Evolutionary conservation across 2,797 vertebrate genomes (phyloP).

Genomic region (Danio jaintianensis): DNA sequence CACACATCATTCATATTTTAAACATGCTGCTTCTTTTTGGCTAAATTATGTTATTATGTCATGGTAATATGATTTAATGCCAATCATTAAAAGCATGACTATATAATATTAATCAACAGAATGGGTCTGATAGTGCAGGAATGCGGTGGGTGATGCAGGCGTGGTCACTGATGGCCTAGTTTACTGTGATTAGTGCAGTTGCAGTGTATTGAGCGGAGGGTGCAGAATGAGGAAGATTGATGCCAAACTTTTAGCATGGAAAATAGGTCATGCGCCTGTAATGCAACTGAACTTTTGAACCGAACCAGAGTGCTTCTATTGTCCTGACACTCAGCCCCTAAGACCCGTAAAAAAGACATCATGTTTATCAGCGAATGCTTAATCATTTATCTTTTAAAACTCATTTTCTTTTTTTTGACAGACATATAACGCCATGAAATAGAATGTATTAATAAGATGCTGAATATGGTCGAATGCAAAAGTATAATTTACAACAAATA

Average conservation of each 20-base stretch:
- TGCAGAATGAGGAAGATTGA: constrained; percentile 61
- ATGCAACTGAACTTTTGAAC: constrained; percentile 88
- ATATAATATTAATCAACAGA: background rate
- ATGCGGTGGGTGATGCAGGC: constrained; percentile 4
- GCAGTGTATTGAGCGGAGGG: constrained; percentile 59
- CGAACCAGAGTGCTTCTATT: constrained; percentile 80
- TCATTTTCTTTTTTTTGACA: background rate
- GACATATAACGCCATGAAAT: too few species aligned
- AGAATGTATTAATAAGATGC: too few species aligned
- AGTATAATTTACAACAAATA: too few species aligned
- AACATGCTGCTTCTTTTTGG: too few species aligned
- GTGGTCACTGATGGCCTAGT: constrained; percentile 47
- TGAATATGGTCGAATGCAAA: too few species aligned
- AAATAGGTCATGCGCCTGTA: constrained; percentile 85
- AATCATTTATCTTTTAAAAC: constrained; percentile 21
- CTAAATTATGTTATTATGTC: too few species aligned
- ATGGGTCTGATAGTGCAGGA: constrained; percentile 6
- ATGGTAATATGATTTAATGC: too few species aligned
- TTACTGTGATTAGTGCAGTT: constrained; percentile 35
- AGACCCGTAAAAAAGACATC: constrained; percentile 71
- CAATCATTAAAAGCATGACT: background rate
- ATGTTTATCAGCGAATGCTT: constrained; percentile 60
- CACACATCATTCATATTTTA: too few species aligned
- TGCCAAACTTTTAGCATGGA: constrained; percentile 68
- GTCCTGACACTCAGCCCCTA: constrained; percentile 72